Percentiles rank a stretch among this genome's conserved stretches.
phyloP scores from a whole-genome alignment of 2,797 vertebrate genomes.

The Tragelaphus eurycerus region DNA sequence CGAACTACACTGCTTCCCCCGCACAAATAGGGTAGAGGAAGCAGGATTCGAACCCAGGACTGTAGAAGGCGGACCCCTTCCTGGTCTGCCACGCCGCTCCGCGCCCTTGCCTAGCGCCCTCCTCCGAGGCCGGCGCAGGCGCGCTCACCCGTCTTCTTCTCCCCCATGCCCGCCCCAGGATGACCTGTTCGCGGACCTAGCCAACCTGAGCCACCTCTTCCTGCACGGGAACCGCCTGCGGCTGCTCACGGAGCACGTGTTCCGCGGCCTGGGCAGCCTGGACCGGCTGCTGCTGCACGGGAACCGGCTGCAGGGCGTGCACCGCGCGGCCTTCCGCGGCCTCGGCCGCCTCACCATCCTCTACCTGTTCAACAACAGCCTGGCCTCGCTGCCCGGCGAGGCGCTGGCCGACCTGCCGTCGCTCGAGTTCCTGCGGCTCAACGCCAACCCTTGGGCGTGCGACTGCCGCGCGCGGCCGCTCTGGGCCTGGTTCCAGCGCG shows the following conservation, averaged over 20 bases:
- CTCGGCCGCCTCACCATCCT: conserved; percentile 95
- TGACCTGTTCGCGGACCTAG: conserved; percentile 95
- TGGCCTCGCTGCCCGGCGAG: conserved; percentile 92
- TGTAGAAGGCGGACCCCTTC: neutral
- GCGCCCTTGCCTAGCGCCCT: neutral
- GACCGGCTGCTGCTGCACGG: conserved; percentile 96
- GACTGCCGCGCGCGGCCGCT: conserved; percentile 95
- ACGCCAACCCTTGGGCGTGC: conserved; percentile 96
- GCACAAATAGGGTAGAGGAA: neutral
- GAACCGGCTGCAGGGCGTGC: conserved; percentile 93
- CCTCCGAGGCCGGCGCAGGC: neutral
- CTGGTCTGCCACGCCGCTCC: accelerated
- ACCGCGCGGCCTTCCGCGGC: conserved; percentile 92
- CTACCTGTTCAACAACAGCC: conserved; percentile 97
- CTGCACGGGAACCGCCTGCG: conserved; percentile 96
- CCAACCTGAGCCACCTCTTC: conserved; percentile 96
- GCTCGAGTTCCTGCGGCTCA: conserved; percentile 96
- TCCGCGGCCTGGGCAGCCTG: conserved; percentile 93
- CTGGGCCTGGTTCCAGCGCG: conserved; percentile 95
- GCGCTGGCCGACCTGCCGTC: conserved; percentile 89
- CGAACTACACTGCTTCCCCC: neutral
- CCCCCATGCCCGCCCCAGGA: conserved; percentile 80
- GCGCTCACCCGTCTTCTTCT: neutral
- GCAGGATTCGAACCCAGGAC: neutral
- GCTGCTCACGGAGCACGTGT: conserved; percentile 92